These are phyloP conservation scores for Nymphalis io DNA, from an alignment of 1,140 invertebrate genomes.

Conservation along the genomic window DNA sequence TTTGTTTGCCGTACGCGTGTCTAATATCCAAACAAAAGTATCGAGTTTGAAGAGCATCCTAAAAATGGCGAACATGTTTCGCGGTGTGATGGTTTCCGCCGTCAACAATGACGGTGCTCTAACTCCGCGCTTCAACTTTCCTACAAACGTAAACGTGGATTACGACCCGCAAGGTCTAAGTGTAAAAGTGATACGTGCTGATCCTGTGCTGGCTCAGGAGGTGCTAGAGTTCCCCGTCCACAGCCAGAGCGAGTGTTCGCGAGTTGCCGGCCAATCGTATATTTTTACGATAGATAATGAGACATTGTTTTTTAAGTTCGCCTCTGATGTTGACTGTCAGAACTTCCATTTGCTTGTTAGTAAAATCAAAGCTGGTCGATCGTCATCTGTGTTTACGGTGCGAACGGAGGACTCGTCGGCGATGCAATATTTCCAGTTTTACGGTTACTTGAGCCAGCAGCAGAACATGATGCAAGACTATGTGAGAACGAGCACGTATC, in stretches of 20 bases:
- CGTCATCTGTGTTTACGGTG: constrained; percentile 94
- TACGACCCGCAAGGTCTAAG: constrained; percentile 89
- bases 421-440: constrained; percentile 99
- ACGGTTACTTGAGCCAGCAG: constrained; percentile 99
- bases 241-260: constrained; percentile 85
- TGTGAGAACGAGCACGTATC: constrained; percentile 98
- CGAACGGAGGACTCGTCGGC: constrained; percentile 98
- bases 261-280: constrained; percentile 84
- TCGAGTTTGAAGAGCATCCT: constrained; percentile 50
- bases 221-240: constrained; percentile 86
- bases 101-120: constrained; percentile 85
- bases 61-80: constrained; percentile 87
- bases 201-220: constrained; percentile 72
- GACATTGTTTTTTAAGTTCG: constrained; percentile 80
- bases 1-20: constrained; percentile 75
- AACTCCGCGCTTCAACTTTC: constrained; percentile 85
- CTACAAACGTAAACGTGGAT: constrained; percentile 85
- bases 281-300: constrained; percentile 87
- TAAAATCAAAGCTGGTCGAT: constrained; percentile 89
- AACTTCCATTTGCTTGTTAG: constrained; percentile 89
- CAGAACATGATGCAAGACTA: constrained; percentile 99
- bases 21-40: constrained; percentile 59
- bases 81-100: constrained; percentile 85
- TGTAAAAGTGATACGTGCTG: constrained; percentile 83
- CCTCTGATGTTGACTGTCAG: constrained; percentile 84